Percentiles rank a stretch among this genome's conserved stretches.
phyloP scores from a whole-genome alignment of 23 tunicate species.

The Corella eumyota region DNA sequence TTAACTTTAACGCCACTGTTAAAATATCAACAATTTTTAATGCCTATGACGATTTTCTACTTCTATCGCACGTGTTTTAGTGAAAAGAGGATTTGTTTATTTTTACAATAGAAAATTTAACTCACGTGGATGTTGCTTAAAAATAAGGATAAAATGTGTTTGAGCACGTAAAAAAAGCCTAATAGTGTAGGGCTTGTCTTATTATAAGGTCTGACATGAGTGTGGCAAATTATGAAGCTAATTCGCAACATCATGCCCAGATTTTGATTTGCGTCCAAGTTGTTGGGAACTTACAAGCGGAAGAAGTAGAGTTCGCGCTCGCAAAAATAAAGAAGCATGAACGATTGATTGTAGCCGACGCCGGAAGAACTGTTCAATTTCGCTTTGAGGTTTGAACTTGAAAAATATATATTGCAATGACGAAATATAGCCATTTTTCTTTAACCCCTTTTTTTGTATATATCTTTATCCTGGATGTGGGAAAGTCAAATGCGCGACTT shows the following conservation, averaged over 20 bases:
- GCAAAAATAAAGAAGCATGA: slow-evolving; percentile 21
- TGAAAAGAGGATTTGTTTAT: too few species aligned
- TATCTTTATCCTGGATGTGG: too few species aligned
- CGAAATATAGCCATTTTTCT: not conserved
- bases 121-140: too few species aligned
- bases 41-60: too few species aligned
- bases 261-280: slow-evolving; percentile 48
- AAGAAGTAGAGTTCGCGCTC: slow-evolving; percentile 23
- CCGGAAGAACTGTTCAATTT: slow-evolving; percentile 54
- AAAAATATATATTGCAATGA: not conserved
- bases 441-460: not conserved
- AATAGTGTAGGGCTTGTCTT: too few species aligned
- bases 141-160: too few species aligned
- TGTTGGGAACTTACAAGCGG: slow-evolving; percentile 26
- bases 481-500: too few species aligned
- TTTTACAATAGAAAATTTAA: too few species aligned
- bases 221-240: slow-evolving; percentile 37
- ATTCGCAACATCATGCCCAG: slow-evolving; percentile 40
- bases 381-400: slow-evolving; percentile 31
- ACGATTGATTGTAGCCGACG: slow-evolving; percentile 46
- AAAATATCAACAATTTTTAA: too few species aligned
- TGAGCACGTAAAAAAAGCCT: too few species aligned
- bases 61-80: too few species aligned
- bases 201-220: slow-evolving; percentile 36
- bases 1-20: too few species aligned